Percentiles rank a stretch among this genome's conserved stretches.
Conservation (phyloP, 2,888 invertebrate genomes). For the Apamea sordens region DNA sequence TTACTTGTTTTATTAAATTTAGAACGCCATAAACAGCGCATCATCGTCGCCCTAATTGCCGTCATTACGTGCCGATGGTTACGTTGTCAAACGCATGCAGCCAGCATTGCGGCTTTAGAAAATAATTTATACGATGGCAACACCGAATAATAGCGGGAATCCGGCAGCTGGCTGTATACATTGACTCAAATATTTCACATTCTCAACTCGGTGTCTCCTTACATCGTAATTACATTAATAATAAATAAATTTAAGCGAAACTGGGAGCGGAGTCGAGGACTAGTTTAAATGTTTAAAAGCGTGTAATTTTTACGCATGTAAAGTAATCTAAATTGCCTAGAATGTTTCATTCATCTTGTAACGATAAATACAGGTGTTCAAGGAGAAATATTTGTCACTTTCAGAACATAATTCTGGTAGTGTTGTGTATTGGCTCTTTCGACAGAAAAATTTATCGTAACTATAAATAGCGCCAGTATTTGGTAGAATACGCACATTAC, state of each 20-base stretch:
- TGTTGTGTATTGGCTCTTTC: neutral
- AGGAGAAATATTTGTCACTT: slow-evolving; percentile 26
- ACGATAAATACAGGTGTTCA: slow-evolving; percentile 14
- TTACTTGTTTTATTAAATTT: slow-evolving; percentile 66
- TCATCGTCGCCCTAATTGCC: slow-evolving; percentile 67
- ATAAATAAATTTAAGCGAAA: slow-evolving; percentile 46
- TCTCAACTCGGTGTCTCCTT: slow-evolving; percentile 55
- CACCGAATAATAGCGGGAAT: slow-evolving; percentile 55
- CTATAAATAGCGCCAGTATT: too few relatives aligned
- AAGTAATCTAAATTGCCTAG: slow-evolving; percentile 26
- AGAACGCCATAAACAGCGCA: slow-evolving; percentile 65
- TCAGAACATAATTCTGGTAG: neutral
- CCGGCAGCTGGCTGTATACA: slow-evolving; percentile 57
- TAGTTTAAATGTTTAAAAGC: slow-evolving; percentile 30
- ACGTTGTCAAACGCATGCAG: slow-evolving; percentile 67
- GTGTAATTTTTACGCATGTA: slow-evolving; percentile 10
- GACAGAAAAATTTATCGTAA: neutral
- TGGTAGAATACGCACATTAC: too few relatives aligned
- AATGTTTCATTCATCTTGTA: slow-evolving; percentile 25
- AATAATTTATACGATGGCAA: slow-evolving; percentile 60
- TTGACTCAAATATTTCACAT: slow-evolving; percentile 59
- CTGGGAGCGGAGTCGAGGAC: slow-evolving; percentile 19
- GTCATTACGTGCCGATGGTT: slow-evolving; percentile 64
- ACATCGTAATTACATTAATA: slow-evolving; percentile 58
- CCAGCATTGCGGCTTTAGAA: slow-evolving; percentile 64